Base-by-base conservation (phyloP, 2,888 invertebrate genomes). In the Leptothorax acervorum region DNA sequence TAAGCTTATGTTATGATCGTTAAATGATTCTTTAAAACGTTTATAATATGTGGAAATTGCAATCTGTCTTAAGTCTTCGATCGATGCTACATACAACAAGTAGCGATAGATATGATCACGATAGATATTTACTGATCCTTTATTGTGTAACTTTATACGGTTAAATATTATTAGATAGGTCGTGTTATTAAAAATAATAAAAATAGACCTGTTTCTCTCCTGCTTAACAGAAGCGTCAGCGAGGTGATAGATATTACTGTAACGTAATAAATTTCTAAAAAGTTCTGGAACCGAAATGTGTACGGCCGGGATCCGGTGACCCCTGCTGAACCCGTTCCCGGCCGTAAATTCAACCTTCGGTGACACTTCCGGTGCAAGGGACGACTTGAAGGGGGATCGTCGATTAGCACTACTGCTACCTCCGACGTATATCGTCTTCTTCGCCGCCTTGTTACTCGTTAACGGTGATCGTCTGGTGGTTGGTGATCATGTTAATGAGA, bases 271-370 rank as follows among this genome's bases (percentile, higher is more conserved):
- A 86, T 82, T 74, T 63, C 68, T 23, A 51, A 85, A 86, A 86
- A 85, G 74, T 83, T 83, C 79, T 85, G 85, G 79, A 83, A 71
- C 28, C 79, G 79, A 75, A 83, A 83, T 78, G 78, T 78, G 74
- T 85, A 86, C 51, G 76, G 28, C 53, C 35, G 31, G 60, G 31
- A 8, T 42, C 60, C 70, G 66, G 68, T 68, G 62, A 76, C 66
- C 68, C 53, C 35, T 71, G 66, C 60, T 66, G 62, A 86, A 85
- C 76, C 48, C 62, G 51, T 81, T 65, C 81, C 45, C 39, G 66
- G 6, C 23, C 76, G 60, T 86, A 86, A 86, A 86, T 86, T 51
- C 39, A 42, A 73, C 45, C 45, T 85, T 78, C 68, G 82, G 76
- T 71, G 76, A 83, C 68, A 84, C 42, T 84, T 85, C 66, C 53